These are phyloP conservation scores for Gymnogyps californianus DNA, from an alignment of 2,113 vertebrate species.

Conservation along the genomic window DNA sequence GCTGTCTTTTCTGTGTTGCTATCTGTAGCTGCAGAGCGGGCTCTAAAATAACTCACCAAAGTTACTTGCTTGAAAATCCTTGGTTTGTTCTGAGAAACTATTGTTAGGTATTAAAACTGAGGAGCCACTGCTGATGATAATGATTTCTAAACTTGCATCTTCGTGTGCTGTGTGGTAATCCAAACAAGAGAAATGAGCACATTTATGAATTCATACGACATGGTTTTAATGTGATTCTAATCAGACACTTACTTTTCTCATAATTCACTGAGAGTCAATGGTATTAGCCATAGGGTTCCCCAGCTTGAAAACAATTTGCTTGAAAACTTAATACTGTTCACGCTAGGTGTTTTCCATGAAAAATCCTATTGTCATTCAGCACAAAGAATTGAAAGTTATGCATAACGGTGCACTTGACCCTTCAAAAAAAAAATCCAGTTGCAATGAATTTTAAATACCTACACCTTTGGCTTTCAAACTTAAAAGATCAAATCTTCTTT, in stretches of 20 bases:
- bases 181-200: background rate
- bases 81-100: background rate
- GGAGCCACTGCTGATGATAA: background rate
- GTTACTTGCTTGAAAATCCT: background rate
- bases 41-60: background rate
- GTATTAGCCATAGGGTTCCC: background rate
- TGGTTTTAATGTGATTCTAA: background rate
- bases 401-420: background rate
- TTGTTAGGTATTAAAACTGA: background rate
- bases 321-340: background rate
- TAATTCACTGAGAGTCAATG: background rate
- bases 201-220: background rate
- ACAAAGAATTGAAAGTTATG: background rate
- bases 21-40: background rate
- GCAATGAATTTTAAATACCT: background rate
- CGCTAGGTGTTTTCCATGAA: background rate
- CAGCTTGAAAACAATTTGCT: background rate
- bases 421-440: background rate
- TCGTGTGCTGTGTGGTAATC: background rate
- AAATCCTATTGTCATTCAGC: background rate
- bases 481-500: background rate
- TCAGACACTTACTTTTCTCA: background rate
- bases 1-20: background rate
- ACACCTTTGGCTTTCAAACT: background rate
- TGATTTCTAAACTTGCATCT: background rate